These are phyloP conservation scores for Erythrocercus mccallii DNA, from an alignment of 2,113 vertebrate species.

Conservation along the genomic window DNA sequence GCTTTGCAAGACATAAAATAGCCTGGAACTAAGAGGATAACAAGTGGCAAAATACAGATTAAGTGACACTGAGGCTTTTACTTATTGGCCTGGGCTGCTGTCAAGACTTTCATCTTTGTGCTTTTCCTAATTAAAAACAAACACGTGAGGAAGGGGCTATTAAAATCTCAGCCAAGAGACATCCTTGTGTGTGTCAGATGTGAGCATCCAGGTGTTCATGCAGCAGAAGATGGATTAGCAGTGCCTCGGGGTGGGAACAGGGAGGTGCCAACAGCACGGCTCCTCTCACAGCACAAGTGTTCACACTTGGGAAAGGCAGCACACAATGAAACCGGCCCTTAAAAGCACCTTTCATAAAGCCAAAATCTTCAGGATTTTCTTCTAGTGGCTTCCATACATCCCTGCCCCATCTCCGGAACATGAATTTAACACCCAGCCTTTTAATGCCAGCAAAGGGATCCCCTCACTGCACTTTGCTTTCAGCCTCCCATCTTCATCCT, in stretches of 20 bases:
- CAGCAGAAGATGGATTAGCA: background rate
- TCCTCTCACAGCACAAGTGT: background rate
- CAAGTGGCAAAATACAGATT: slow-evolving; percentile 75
- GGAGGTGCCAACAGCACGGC: background rate
- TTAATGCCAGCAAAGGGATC: background rate
- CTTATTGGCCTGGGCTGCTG: background rate
- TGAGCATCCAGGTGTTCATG: accelerated
- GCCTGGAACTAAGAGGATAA: slow-evolving; percentile 87
- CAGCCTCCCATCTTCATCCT: background rate
- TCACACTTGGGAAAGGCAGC: background rate
- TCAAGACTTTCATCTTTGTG: background rate
- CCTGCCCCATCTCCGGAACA: background rate
- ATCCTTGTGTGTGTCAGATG: background rate
- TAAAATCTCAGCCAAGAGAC: background rate
- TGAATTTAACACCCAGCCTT: background rate
- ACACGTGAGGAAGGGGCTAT: background rate
- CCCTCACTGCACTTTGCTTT: background rate
- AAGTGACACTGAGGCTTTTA: slow-evolving; percentile 48
- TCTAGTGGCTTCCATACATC: background rate
- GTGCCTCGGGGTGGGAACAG: background rate
- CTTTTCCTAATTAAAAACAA: background rate
- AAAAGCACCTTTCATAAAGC: background rate
- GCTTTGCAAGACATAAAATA: slow-evolving; percentile 51
- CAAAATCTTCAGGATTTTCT: background rate
- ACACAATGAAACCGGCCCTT: background rate